Base-by-base conservation (phyloP, 2,888 invertebrate species). In the Scaptomyza cyrtandrae region DNA sequence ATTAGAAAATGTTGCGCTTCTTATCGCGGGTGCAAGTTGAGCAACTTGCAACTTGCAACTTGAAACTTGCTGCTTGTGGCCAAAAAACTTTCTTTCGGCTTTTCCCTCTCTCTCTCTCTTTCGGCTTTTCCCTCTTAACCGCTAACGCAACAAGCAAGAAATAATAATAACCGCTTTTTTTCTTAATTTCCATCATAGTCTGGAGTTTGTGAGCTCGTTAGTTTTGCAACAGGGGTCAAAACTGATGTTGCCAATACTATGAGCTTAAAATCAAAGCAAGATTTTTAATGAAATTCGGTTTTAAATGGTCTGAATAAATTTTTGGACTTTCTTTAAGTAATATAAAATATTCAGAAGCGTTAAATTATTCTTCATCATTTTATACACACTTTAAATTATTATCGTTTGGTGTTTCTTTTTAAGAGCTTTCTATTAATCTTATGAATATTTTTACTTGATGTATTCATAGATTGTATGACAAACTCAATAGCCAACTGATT, bases 1-100 rank as follows among this genome's bases (percentile, higher is more conserved):
- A 88, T 88, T 88, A 89, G 89, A 88, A 88, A 89, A 83, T 86
- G 76, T 70, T 86, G 73, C 69, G 55, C 87, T 80, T 72, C 82
- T 88, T 74, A 24, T 52, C 73, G 82, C 77, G 57, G 64, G 50
- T 61, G 60, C 83, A 69, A 79, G 57, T 76, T 53, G 59, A 59
- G 58, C 58, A 62, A 58, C 54, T 65, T 50, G 52, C 62, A 70
- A 54, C 54, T 75, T 55, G 65, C 60, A 65, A 65, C 57, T 67
- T 50, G 54, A 39, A n/a, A 9, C 61, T 35, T 50, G 56, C 62
- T 62, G 65, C 80, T 70, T 69, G 76, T 65, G 64, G 79, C 65
- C 62, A 57, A 14, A 74, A 74, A 80, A 79, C 69, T 84, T 85
- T 35, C 35, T 35, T 1, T 35, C 11, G 43, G n/a, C 27, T 9